These are phyloP conservation scores for Carassius carassius DNA, from an alignment of 2,113 vertebrate genomes.

Conservation along the genomic window DNA sequence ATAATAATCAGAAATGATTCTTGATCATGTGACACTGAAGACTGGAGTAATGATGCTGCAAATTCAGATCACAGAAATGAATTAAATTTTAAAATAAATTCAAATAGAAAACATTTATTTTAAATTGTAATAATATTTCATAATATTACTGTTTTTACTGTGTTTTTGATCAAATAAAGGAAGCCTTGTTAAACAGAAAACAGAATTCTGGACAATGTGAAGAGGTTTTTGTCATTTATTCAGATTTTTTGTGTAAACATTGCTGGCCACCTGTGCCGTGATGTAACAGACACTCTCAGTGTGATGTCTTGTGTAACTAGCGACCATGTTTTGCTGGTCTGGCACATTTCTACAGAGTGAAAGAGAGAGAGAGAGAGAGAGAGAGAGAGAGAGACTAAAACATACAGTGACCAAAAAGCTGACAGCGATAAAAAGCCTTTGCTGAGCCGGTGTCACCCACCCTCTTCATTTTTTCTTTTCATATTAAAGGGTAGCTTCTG, in stretches of 20 bases:
- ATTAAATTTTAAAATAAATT: background rate
- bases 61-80: too few relatives aligned
- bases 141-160: background rate
- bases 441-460: background rate
- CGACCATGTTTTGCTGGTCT: constrained; percentile 24
- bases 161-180: background rate
- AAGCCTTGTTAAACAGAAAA: background rate
- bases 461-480: background rate
- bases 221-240: background rate
- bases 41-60: too few relatives aligned
- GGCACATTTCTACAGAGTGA: background rate
- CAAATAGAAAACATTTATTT: background rate
- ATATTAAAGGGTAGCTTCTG: constrained; percentile 1
- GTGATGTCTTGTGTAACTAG: constrained; percentile 25
- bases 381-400: background rate
- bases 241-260: background rate
- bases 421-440: background rate
- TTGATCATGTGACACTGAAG: background rate
- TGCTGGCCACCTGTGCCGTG: background rate
- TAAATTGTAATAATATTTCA: background rate
- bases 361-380: background rate
- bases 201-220: background rate
- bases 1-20: background rate
- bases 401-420: background rate
- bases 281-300: background rate